Percentiles rank a stretch among this genome's conserved stretches.
Conservation (phyloP, 2,888 invertebrate species). For the Clostera curtula region DNA sequence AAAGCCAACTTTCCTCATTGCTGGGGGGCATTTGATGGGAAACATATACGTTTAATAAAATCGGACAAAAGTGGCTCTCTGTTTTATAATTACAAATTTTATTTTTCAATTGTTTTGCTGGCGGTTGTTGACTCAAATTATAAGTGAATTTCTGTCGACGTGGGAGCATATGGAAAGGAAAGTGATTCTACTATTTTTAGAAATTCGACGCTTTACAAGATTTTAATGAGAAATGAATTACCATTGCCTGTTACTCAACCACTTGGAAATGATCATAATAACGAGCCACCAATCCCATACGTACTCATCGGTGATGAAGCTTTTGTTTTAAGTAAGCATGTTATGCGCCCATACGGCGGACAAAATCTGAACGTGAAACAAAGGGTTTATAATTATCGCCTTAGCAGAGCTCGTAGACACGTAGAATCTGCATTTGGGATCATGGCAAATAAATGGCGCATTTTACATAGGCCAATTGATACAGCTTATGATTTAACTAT, state of each 20-base stretch:
- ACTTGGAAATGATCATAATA: conserved; percentile 5
- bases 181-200: conserved; percentile 11
- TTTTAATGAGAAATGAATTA: conserved; percentile 12
- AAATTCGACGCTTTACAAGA: conserved; percentile 16
- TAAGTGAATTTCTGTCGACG: conserved; percentile 9
- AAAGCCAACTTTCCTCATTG: conserved; percentile 13
- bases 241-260: conserved; percentile 6
- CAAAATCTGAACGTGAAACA: conserved; percentile 8
- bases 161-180: conserved; percentile 10
- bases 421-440: conserved; percentile 11
- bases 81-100: conserved; percentile 10
- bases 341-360: conserved; percentile 13
- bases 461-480: conserved; percentile 13
- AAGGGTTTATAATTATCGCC: conserved; percentile 8
- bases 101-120: conserved; percentile 11
- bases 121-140: conserved; percentile 13
- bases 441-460: conserved; percentile 12
- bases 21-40: conserved; percentile 6
- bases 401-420: conserved; percentile 8
- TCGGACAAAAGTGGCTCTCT: conserved; percentile 10
- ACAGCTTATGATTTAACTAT: conserved; percentile 9
- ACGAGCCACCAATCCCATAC: conserved; percentile 7
- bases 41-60: conserved; percentile 5
- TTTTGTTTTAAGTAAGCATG: conserved; percentile 12
- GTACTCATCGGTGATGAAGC: conserved; percentile 13